These are phyloP conservation scores for Philopedon plagiatum DNA, from an alignment of 2,888 invertebrate species.

Conservation along the genomic window DNA sequence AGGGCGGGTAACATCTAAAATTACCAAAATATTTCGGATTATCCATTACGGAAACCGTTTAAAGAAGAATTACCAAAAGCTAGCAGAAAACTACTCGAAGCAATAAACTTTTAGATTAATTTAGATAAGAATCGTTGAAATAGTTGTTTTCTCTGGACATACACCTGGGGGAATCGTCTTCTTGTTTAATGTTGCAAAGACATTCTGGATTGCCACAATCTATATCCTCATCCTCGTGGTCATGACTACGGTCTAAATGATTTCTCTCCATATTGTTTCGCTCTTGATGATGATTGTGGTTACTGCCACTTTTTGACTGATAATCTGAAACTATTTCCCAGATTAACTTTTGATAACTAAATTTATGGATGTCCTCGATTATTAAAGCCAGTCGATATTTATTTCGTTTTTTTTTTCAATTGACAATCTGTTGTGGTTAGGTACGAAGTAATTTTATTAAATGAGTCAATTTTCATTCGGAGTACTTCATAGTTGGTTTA, in stretches of 20 bases:
- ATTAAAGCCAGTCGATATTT: no score
- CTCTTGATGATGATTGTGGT: slow-evolving; percentile 7
- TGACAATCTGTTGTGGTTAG: no score
- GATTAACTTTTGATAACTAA: no score
- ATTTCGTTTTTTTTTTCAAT: no score
- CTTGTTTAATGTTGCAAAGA: slow-evolving; percentile 50
- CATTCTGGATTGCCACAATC: slow-evolving; percentile 53
- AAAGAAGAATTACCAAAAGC: neutral
- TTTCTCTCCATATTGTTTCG: neutral
- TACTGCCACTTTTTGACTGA: slow-evolving; percentile 22
- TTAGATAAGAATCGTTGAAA: slow-evolving; percentile 38
- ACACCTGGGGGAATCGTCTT: slow-evolving; percentile 36
- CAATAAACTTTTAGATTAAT: slow-evolving; percentile 24
- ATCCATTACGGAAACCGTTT: slow-evolving; percentile 1
- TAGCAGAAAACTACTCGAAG: neutral
- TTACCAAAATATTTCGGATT: neutral
- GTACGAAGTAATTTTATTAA: no score
- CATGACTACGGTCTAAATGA: slow-evolving; percentile 3
- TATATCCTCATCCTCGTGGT: slow-evolving; percentile 34
- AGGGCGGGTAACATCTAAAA: slow-evolving; percentile 13
- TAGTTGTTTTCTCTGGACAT: slow-evolving; percentile 39
- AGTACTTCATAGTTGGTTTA: no score
- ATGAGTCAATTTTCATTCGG: no score
- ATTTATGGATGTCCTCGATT: no score
- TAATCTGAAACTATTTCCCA: slow-evolving; percentile 7